phyloP scores from a whole-genome alignment of 2,888 invertebrate genomes.

The Eueremaeus valkanovi region DNA sequence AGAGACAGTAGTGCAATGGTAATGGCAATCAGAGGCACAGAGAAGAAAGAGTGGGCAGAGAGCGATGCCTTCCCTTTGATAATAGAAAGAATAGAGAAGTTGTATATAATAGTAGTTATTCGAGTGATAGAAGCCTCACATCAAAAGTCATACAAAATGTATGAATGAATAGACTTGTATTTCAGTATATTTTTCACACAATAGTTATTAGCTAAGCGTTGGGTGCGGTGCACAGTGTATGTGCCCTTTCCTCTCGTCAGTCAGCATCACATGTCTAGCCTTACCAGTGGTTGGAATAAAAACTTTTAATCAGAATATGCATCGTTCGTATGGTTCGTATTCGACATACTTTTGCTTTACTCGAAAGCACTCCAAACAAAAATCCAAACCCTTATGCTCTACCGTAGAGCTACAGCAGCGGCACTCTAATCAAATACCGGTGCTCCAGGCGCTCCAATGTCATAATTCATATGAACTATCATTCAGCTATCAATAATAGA shows the following conservation, averaged over 20 bases:
- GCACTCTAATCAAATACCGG: too few relatives aligned
- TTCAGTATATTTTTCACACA: background rate
- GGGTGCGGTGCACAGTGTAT: slow-evolving; percentile 20
- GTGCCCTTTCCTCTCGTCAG: background rate
- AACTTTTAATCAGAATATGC: too few relatives aligned
- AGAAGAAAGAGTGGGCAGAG: background rate
- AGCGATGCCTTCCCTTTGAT: background rate
- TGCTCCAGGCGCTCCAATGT: background rate
- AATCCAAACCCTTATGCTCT: too few relatives aligned
- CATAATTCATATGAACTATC: background rate
- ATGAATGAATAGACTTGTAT: background rate
- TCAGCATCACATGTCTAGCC: background rate
- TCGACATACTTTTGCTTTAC: too few relatives aligned
- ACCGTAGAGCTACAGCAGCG: too few relatives aligned
- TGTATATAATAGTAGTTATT: slow-evolving; percentile 22
- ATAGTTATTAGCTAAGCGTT: background rate
- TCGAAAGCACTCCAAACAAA: too few relatives aligned
- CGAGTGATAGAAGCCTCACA: slow-evolving; percentile 1
- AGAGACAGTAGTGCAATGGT: background rate
- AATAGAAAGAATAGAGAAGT: background rate
- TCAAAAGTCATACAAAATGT: slow-evolving; percentile 13
- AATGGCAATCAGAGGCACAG: background rate
- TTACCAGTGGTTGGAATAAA: too few relatives aligned
- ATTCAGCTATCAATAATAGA: background rate
- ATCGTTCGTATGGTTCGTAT: too few relatives aligned